Conservation (phyloP, 2,888 invertebrate genomes). For the Drosophila mulleri region DNA sequence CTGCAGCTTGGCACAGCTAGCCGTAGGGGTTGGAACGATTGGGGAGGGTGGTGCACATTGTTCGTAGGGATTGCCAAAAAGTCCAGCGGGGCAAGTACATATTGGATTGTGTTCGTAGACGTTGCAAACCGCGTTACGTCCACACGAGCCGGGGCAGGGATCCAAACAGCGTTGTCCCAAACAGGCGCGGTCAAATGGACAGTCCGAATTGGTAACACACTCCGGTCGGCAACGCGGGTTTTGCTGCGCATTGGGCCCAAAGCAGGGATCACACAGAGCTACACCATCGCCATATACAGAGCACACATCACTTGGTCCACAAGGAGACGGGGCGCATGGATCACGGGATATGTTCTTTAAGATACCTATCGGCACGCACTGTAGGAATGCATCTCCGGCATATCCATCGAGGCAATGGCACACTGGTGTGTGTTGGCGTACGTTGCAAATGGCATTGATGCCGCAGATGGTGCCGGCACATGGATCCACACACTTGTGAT, state of each 20-base stretch:
- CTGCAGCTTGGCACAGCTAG: constrained; percentile 88
- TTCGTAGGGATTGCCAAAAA: constrained; percentile 92
- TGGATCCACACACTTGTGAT: constrained; percentile 90
- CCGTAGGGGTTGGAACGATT: constrained; percentile 76
- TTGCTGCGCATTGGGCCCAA: constrained; percentile 88
- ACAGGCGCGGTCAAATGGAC: constrained; percentile 91
- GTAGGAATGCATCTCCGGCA: constrained; percentile 92
- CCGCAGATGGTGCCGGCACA: constrained; percentile 92
- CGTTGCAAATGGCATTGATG: constrained; percentile 91
- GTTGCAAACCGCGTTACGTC: constrained; percentile 89
- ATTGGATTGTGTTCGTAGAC: constrained; percentile 91
- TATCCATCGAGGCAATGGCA: constrained; percentile 92
- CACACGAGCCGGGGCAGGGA: constrained; percentile 92
- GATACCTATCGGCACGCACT: constrained; percentile 88
- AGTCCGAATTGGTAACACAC: constrained; percentile 92
- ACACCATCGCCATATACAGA: constrained; percentile 90
- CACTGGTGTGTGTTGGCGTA: constrained; percentile 92
- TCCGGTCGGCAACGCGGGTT: constrained; percentile 93
- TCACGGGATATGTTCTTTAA: constrained; percentile 88
- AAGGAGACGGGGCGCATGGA: constrained; percentile 92
- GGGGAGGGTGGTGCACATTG: constrained; percentile 88
- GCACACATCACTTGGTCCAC: constrained; percentile 89
- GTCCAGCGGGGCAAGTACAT: constrained; percentile 89
- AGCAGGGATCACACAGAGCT: constrained; percentile 92
- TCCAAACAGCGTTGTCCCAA: constrained; percentile 90